These are phyloP conservation scores for Volucella inanis DNA, from an alignment of 2,888 invertebrate species.

Conservation along the genomic window DNA sequence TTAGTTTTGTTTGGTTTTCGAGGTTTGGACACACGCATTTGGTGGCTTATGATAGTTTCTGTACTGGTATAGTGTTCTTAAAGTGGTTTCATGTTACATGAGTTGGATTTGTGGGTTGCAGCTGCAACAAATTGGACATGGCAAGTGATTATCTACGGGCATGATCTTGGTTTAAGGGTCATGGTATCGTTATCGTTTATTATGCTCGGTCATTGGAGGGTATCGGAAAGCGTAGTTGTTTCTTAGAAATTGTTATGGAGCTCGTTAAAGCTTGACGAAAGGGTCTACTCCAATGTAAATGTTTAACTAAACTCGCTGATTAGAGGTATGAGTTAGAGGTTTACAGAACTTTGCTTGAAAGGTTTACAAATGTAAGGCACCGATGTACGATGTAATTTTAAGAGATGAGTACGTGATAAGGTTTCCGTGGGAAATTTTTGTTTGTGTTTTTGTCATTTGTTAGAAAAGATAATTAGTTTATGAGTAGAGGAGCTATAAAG, in stretches of 20 bases:
- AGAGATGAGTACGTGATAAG: no score
- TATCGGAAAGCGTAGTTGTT: neutral
- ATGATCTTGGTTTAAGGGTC: slow-evolving; percentile 49
- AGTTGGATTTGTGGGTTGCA: slow-evolving; percentile 18
- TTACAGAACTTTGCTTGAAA: no score
- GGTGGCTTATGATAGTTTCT: slow-evolving; percentile 34
- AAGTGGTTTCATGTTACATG: no score
- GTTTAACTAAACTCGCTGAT: neutral
- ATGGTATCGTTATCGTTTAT: slow-evolving; percentile 25
- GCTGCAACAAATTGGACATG: slow-evolving; percentile 65
- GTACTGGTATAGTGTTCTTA: neutral
- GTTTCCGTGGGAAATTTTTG: no score
- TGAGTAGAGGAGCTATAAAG: no score
- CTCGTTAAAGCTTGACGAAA: slow-evolving; percentile 39
- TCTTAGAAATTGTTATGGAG: slow-evolving; percentile 32
- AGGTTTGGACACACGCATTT: slow-evolving; percentile 10
- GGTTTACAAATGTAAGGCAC: no score
- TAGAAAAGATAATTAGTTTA: no score
- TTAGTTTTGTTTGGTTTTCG: neutral
- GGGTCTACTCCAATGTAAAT: slow-evolving; percentile 1
- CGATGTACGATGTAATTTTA: no score
- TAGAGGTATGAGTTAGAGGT: no score
- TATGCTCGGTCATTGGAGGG: slow-evolving; percentile 17
- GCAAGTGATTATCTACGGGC: slow-evolving; percentile 53
- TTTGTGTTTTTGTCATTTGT: no score